phyloP scores from a whole-genome alignment of 2,888 invertebrate species.

The Lepidonotus clava region DNA sequence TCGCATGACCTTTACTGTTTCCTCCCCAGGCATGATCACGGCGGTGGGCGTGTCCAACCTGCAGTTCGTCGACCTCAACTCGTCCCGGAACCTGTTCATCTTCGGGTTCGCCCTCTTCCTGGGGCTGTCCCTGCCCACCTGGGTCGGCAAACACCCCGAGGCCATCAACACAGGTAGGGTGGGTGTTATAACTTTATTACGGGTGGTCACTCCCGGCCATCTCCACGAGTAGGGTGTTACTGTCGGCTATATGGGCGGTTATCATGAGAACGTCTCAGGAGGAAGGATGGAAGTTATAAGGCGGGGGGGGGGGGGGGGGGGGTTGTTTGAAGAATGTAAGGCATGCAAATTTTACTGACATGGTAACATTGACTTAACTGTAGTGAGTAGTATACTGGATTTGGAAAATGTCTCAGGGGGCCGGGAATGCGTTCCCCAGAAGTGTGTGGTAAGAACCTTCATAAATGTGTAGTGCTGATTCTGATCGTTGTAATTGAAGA shows the following conservation, averaged over 20 bases:
- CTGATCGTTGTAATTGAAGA: not conserved
- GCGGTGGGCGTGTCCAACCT: slow-evolving; percentile 34
- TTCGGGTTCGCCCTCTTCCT: slow-evolving; percentile 18
- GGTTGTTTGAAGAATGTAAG: not conserved
- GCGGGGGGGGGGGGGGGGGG: too few species aligned
- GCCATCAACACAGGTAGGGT: not conserved
- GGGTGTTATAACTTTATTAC: not conserved
- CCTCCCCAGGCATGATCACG: not conserved
- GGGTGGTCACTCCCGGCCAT: not conserved
- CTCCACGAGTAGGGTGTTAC: not conserved
- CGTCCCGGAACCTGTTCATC: slow-evolving; percentile 3
- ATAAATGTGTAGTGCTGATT: not conserved
- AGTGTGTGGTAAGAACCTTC: not conserved
- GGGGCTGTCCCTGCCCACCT: not conserved
- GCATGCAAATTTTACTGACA: not conserved
- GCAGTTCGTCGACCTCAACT: slow-evolving; percentile 38
- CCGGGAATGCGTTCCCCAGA: too few species aligned
- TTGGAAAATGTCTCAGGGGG: too few species aligned
- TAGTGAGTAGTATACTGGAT: too few species aligned
- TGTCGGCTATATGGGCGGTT: not conserved
- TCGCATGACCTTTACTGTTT: too few species aligned
- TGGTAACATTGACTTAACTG: not conserved
- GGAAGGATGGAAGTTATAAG: not conserved
- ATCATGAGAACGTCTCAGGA: not conserved
- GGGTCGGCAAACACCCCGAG: not conserved